These are phyloP conservation scores for Metalampra italica DNA, from an alignment of 2,888 invertebrate species.

Conservation along the genomic window DNA sequence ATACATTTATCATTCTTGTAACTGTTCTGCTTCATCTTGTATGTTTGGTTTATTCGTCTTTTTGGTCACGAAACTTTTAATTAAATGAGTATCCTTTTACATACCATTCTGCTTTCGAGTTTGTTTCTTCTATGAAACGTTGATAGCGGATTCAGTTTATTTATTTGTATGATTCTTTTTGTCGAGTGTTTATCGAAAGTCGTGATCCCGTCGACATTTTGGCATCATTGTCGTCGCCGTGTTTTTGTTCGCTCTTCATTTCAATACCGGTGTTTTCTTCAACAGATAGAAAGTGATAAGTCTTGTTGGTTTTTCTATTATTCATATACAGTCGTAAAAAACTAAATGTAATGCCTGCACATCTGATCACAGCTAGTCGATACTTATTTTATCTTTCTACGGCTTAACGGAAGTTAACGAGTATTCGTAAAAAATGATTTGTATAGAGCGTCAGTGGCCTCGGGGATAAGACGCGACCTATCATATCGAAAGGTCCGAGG, in stretches of 20 bases:
- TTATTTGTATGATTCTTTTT: slow-evolving; percentile 28
- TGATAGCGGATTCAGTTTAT: slow-evolving; percentile 3
- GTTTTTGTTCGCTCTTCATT: slow-evolving; percentile 41
- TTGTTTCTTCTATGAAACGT: neutral
- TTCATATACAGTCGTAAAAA: neutral
- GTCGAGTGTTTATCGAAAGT: slow-evolving; percentile 37
- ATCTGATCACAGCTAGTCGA: no score
- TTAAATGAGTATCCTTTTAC: no score
- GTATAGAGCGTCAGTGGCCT: no score
- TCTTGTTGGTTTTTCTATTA: slow-evolving; percentile 26
- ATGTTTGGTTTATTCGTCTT: neutral
- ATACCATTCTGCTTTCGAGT: no score
- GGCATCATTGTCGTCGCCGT: slow-evolving; percentile 39
- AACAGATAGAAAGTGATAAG: slow-evolving; percentile 51
- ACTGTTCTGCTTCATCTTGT: neutral
- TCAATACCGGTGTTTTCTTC: slow-evolving; percentile 31
- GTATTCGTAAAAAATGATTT: no score
- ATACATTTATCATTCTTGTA: no score
- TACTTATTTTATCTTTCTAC: no score
- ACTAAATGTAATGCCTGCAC: neutral
- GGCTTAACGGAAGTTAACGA: no score
- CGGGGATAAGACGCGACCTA: no score
- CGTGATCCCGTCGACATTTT: slow-evolving; percentile 50
- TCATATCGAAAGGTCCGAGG: no score
- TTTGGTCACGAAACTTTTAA: no score